Evolutionary conservation across 2,797 vertebrate species (phyloP).

Genomic region (Melanotaenia parkinsoni): DNA sequence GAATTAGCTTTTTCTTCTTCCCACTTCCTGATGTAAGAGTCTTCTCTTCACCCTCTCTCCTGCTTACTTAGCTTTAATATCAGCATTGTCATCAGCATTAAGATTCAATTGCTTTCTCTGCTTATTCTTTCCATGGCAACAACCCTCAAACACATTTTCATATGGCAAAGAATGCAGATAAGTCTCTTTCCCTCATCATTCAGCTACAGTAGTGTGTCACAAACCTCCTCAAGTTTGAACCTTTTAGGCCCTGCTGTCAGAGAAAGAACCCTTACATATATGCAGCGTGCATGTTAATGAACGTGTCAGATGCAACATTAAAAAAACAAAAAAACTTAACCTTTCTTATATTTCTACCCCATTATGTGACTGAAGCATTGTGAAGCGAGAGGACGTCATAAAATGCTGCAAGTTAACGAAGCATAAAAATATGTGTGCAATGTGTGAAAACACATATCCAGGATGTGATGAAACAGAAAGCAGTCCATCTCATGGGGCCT

Average conservation of each 20-base stretch:
- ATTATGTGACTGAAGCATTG: neutral
- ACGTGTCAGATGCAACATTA: too few relatives aligned
- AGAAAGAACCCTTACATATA: neutral
- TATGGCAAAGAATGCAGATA: too few relatives aligned
- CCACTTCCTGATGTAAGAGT: slow-evolving; percentile 27
- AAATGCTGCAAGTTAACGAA: neutral
- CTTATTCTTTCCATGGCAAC: too few relatives aligned
- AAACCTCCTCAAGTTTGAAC: too few relatives aligned
- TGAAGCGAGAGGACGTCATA: neutral
- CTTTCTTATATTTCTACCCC: neutral
- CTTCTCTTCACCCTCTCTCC: slow-evolving; percentile 2
- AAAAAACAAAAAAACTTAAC: too few relatives aligned
- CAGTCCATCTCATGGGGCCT: slow-evolving; percentile 14
- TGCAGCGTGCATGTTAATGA: too few relatives aligned
- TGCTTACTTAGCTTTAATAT: slow-evolving; percentile 5
- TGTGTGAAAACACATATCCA: neutral
- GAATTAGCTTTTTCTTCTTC: slow-evolving; percentile 68
- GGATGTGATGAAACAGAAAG: slow-evolving; percentile 27
- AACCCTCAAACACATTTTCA: too few relatives aligned
- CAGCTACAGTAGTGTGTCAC: too few relatives aligned
- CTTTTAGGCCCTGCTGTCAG: neutral
- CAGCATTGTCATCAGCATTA: neutral
- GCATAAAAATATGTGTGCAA: neutral
- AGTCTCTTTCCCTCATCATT: too few relatives aligned
- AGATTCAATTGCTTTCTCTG: neutral